phyloP scores from a whole-genome alignment of 2,113 vertebrate genomes.

The Forbesichthys agassizii region DNA sequence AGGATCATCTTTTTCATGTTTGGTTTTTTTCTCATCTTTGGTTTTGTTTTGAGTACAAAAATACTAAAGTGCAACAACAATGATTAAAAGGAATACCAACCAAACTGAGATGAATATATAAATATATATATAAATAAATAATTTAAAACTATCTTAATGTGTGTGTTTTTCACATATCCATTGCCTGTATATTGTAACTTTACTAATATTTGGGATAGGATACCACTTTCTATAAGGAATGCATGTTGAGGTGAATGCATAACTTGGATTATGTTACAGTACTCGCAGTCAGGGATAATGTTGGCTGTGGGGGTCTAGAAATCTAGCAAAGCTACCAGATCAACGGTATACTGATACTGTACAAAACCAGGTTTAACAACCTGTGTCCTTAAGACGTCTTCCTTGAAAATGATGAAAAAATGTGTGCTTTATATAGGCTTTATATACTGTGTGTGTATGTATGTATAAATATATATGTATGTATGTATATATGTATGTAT shows the following conservation, averaged over 20 bases:
- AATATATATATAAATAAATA: constrained; percentile 84
- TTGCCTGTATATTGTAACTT: too few species aligned
- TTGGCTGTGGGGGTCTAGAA: too few species aligned
- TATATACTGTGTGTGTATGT: too few species aligned
- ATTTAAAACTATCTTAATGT: constrained; percentile 60
- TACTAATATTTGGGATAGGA: too few species aligned
- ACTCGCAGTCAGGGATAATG: background rate
- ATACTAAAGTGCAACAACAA: constrained; percentile 82
- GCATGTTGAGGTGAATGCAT: too few species aligned
- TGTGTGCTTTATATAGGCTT: too few species aligned
- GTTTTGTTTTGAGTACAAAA: constrained; percentile 77
- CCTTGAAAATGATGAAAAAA: too few species aligned
- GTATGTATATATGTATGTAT: too few species aligned
- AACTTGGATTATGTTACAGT: background rate
- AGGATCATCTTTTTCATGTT: constrained; percentile 30
- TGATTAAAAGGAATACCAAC: constrained; percentile 81
- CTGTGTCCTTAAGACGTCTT: background rate
- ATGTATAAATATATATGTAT: too few species aligned
- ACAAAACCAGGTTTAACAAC: background rate
- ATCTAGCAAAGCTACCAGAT: background rate
- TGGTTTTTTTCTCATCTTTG: constrained; percentile 39
- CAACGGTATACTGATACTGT: too few species aligned
- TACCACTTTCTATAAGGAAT: too few species aligned
- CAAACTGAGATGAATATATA: constrained; percentile 84
- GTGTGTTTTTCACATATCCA: background rate